phyloP scores from a whole-genome alignment of 2,888 invertebrate species.

The Actias luna region DNA sequence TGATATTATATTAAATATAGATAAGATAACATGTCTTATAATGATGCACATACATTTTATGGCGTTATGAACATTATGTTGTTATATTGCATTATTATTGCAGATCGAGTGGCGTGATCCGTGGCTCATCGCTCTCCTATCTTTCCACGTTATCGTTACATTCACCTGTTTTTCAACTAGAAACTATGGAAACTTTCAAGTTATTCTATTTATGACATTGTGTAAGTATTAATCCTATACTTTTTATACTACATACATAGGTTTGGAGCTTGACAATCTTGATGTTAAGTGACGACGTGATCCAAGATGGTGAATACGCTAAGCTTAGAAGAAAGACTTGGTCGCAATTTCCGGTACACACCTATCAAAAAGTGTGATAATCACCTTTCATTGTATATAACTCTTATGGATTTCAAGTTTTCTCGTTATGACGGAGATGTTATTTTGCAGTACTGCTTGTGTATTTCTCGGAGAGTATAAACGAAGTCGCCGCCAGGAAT shows the following conservation, averaged over 20 bases:
- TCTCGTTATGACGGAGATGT: neutral
- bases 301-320: too few species aligned
- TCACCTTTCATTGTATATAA: too few species aligned
- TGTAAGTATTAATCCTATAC: constrained; percentile 81
- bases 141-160: constrained; percentile 89
- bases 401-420: too few species aligned
- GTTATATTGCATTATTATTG: constrained; percentile 42
- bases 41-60: too few species aligned
- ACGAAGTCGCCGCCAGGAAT: constrained; percentile 92
- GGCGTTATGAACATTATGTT: neutral
- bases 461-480: constrained; percentile 94
- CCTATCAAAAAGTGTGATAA: too few species aligned
- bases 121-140: constrained; percentile 89
- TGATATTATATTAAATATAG: too few species aligned
- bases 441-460: constrained; percentile 89
- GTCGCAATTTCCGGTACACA: too few species aligned
- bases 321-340: too few species aligned
- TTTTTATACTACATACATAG: too few species aligned
- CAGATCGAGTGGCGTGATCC: constrained; percentile 96
- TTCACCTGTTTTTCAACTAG: constrained; percentile 90
- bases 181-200: constrained; percentile 93
- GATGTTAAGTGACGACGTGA: too few species aligned
- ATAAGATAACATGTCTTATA: too few species aligned
- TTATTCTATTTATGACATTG: constrained; percentile 89
- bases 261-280: too few species aligned